Percentiles rank a stretch among this genome's conserved stretches.
These are phyloP conservation scores for Elachura formosa DNA, from an alignment of 2,113 vertebrate species.

Conservation along the genomic window DNA sequence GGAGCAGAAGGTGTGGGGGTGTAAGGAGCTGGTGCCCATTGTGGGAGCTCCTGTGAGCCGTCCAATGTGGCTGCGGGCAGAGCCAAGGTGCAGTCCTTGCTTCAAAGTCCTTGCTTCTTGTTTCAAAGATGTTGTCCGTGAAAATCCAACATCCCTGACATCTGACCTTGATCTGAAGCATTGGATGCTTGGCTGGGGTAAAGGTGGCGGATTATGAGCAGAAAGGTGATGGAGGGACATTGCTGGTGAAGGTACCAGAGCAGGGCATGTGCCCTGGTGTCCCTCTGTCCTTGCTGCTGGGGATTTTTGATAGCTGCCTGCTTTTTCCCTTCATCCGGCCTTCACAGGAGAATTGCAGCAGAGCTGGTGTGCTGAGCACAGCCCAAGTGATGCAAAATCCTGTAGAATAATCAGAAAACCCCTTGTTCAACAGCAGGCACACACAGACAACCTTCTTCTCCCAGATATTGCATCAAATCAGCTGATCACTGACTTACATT, in stretches of 20 bases:
- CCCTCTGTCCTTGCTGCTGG: background rate
- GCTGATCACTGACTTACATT: background rate
- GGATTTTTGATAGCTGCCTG: background rate
- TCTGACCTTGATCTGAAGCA: background rate
- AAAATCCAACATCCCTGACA: background rate
- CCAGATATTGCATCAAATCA: fast-evolving
- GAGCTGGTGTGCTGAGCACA: fast-evolving
- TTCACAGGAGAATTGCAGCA: background rate
- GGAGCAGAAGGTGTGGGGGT: background rate
- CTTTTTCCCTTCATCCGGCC: background rate
- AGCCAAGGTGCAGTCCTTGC: no score
- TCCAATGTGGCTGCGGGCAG: fast-evolving
- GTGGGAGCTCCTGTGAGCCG: background rate
- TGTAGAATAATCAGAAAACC: background rate
- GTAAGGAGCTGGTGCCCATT: background rate
- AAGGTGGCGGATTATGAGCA: background rate
- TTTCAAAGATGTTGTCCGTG: background rate
- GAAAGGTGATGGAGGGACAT: background rate
- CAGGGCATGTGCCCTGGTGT: background rate
- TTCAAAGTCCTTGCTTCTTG: no score
- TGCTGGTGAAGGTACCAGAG: background rate
- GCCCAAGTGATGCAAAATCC: background rate
- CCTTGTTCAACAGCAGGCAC: background rate
- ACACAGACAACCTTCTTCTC: background rate
- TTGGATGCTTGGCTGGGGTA: background rate